phyloP scores from a whole-genome alignment of 2,888 invertebrate genomes.

The Macrosoma leucophasiata region DNA sequence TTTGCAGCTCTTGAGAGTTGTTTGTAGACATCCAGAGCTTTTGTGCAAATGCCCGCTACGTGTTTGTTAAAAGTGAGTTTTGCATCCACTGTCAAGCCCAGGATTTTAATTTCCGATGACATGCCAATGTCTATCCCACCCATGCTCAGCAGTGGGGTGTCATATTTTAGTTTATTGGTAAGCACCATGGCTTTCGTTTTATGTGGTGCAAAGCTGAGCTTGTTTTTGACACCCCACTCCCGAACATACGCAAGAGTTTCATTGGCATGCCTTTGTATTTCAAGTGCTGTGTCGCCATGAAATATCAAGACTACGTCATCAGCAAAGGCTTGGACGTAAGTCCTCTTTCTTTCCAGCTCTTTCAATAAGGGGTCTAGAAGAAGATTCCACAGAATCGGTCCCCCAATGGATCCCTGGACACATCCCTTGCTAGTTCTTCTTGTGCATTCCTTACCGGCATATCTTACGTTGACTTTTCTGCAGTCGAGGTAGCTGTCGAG shows the following conservation, averaged over 20 bases:
- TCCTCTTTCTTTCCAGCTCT: too few species aligned
- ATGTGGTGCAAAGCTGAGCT: too few species aligned
- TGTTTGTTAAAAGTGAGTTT: background rate
- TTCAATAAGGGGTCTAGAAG: too few species aligned
- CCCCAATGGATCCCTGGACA: too few species aligned
- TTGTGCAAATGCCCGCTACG: background rate
- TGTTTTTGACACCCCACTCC: slow-evolving; percentile 12
- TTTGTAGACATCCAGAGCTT: slow-evolving; percentile 1
- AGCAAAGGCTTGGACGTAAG: too few species aligned
- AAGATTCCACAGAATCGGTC: too few species aligned
- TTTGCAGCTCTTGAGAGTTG: slow-evolving; percentile 1
- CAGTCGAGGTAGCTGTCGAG: too few species aligned
- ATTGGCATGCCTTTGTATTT: slow-evolving; percentile 13
- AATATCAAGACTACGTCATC: too few species aligned
- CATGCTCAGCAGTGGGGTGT: slow-evolving; percentile 7
- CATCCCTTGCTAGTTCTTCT: too few species aligned
- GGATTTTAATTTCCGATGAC: slow-evolving; percentile 12
- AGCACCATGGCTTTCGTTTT: slow-evolving; percentile 8
- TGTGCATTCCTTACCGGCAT: too few species aligned
- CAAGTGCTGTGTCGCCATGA: too few species aligned
- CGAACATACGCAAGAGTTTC: slow-evolving; percentile 15
- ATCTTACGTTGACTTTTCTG: too few species aligned
- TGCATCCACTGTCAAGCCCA: background rate
- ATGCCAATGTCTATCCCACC: slow-evolving; percentile 2
- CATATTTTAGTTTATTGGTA: slow-evolving; percentile 5